Conservation (phyloP, 2,113 vertebrate species). For the Cheirogaleus medius region DNA sequence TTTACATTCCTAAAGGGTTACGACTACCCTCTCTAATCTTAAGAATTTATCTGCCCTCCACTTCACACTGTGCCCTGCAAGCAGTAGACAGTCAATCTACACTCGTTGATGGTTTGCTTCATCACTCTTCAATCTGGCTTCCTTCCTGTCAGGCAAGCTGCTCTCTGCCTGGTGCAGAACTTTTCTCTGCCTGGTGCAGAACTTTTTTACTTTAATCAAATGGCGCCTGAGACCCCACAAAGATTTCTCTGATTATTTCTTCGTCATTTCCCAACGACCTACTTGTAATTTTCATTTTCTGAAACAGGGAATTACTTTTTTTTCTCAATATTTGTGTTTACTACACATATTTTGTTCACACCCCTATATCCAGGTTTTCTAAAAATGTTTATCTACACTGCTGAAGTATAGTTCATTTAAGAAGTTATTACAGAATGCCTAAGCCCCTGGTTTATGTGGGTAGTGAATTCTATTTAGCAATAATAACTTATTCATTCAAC, state of each 20-base stretch:
- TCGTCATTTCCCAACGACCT: background rate
- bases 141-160: background rate
- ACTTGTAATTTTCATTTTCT: background rate
- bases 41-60: background rate
- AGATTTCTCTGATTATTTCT: background rate
- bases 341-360: background rate
- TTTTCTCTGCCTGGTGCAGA: background rate
- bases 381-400: background rate
- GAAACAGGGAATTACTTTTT: background rate
- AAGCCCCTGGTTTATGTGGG: background rate
- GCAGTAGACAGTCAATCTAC: background rate
- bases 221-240: too few relatives aligned
- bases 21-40: background rate
- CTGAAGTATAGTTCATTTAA: background rate
- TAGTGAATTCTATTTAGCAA: background rate
- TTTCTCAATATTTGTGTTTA: background rate
- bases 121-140: background rate
- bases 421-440: background rate
- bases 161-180: background rate
- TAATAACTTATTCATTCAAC: background rate
- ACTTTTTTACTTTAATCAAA: background rate
- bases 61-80: rapidly evolving
- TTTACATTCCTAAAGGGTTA: background rate
- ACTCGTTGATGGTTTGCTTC: background rate
- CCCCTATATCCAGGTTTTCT: background rate